phyloP scores from a whole-genome alignment of 92 coral and sea anemone species.

The Phenganax subtilis region DNA sequence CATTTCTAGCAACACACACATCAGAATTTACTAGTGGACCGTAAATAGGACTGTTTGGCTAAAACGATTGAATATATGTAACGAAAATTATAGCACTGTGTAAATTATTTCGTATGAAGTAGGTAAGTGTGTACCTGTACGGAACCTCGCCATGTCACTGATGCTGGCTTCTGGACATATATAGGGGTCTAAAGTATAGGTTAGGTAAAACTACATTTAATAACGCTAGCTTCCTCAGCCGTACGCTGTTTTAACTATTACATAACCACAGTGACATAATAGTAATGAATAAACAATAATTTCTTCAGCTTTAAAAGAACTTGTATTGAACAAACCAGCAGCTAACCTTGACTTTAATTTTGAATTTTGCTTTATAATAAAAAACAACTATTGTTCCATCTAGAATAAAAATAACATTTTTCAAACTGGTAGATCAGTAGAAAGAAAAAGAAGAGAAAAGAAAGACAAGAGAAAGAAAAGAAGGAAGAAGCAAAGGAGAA shows the following conservation, averaged over 20 bases:
- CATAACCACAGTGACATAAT: too few relatives aligned
- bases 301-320: not conserved
- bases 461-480: not conserved
- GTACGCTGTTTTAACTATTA: too few relatives aligned
- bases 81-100: not conserved
- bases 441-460: not conserved
- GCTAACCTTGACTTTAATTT: constrained; percentile 66
- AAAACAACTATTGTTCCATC: constrained; percentile 68
- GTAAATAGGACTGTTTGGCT: constrained; percentile 83
- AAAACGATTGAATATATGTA: not conserved
- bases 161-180: constrained; percentile 42
- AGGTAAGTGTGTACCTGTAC: constrained; percentile 38
- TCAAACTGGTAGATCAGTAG: not conserved
- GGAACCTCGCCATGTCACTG: constrained; percentile 50
- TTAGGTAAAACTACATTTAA: not conserved
- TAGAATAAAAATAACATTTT: constrained; percentile 23
- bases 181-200: constrained; percentile 37
- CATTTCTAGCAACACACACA: constrained; percentile 66
- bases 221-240: not conserved
- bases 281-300: not conserved
- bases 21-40: constrained; percentile 53
- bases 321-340: not conserved
- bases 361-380: constrained; percentile 64
- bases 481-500: not conserved
- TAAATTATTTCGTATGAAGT: not conserved